Conservation (phyloP, 2,888 invertebrate genomes). For the Diarsia rubi region DNA sequence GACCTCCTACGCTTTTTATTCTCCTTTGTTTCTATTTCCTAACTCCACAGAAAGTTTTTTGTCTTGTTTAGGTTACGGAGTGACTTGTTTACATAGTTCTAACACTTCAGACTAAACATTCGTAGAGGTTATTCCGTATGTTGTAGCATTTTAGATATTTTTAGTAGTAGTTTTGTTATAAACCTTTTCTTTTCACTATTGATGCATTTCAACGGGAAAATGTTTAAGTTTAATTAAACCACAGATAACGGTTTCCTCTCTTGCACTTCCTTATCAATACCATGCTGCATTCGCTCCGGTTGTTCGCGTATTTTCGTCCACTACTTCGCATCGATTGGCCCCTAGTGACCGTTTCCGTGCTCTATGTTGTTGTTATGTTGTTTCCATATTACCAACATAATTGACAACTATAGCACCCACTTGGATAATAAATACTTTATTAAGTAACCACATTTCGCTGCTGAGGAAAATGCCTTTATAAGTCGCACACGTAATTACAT, state of each 20-base stretch:
- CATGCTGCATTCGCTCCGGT: slow-evolving; percentile 42
- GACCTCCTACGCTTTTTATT: slow-evolving; percentile 56
- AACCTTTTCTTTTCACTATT: slow-evolving; percentile 23
- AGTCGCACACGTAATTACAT: not conserved
- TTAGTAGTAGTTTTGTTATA: slow-evolving; percentile 26
- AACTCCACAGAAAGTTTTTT: slow-evolving; percentile 30
- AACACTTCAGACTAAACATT: slow-evolving; percentile 56
- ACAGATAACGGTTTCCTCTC: slow-evolving; percentile 66
- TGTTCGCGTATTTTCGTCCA: slow-evolving; percentile 50
- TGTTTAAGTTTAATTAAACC: slow-evolving; percentile 56
- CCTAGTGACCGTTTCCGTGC: slow-evolving; percentile 72
- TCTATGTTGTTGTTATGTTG: slow-evolving; percentile 28
- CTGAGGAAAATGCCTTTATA: slow-evolving; percentile 15
- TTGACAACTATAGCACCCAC: slow-evolving; percentile 25
- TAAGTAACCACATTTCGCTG: not conserved
- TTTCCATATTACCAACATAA: slow-evolving; percentile 34
- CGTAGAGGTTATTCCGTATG: slow-evolving; percentile 29
- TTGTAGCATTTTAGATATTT: slow-evolving; percentile 22
- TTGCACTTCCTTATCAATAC: slow-evolving; percentile 63
- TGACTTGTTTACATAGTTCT: slow-evolving; percentile 55
- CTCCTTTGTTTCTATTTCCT: slow-evolving; percentile 41
- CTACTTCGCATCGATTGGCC: slow-evolving; percentile 59
- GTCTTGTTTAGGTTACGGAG: slow-evolving; percentile 52
- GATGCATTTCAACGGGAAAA: slow-evolving; percentile 41
- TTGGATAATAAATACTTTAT: not conserved